phyloP scores from a whole-genome alignment of 2,113 vertebrate genomes.

The Corythornis madagascariensis region DNA sequence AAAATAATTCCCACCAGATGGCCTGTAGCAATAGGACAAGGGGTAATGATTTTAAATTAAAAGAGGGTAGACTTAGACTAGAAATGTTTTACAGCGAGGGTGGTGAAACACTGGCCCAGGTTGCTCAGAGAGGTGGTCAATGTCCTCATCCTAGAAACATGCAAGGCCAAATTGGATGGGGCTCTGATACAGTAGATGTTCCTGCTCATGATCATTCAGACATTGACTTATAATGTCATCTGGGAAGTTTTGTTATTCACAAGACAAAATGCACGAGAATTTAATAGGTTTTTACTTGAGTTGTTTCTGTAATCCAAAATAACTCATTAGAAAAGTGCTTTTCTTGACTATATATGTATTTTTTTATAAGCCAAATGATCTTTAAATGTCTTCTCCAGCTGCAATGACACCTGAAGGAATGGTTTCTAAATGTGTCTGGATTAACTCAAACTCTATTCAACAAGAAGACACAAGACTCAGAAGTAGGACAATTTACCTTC shows the following conservation, averaged over 20 bases:
- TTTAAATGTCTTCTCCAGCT: background rate
- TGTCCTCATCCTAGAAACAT: background rate
- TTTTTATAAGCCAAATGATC: background rate
- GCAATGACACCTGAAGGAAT: background rate
- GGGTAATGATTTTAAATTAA: background rate
- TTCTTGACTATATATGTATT: background rate
- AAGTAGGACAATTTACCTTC: background rate
- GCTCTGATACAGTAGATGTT: background rate
- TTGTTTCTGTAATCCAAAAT: background rate
- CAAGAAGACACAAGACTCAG: background rate
- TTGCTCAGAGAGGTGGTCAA: background rate
- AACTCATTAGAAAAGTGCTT: background rate
- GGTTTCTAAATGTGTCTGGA: background rate
- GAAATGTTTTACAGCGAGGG: background rate
- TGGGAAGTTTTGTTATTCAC: background rate
- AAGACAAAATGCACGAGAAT: background rate
- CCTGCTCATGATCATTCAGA: background rate
- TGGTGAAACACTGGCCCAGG: background rate
- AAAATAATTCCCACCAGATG: background rate
- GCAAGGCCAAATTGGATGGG: rapidly evolving
- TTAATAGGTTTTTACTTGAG: background rate
- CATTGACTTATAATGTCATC: background rate
- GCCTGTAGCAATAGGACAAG: background rate
- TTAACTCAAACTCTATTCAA: background rate
- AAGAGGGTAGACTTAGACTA: background rate